These are phyloP conservation scores for Ips nitidus DNA, from an alignment of 1,140 invertebrate species.

Conservation along the genomic window DNA sequence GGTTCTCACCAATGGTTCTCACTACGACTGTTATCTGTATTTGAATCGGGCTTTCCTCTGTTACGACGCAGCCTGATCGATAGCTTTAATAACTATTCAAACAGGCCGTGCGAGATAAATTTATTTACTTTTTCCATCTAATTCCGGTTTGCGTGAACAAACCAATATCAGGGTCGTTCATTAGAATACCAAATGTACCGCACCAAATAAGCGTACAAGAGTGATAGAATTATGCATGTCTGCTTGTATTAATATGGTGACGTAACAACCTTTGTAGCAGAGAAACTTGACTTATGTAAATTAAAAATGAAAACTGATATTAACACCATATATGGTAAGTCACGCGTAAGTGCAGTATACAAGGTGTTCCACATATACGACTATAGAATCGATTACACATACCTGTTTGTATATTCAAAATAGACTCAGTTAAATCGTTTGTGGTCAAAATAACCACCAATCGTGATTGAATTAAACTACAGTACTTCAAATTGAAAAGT, in stretches of 20 bases:
- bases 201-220: conserved; percentile 3
- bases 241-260: background rate
- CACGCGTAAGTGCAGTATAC: conserved; percentile 14
- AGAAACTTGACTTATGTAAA: background rate
- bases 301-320: background rate
- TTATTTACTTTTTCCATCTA: background rate
- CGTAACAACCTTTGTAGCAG: background rate
- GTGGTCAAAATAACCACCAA: background rate
- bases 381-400: background rate
- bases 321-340: conserved; percentile 11
- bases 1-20: background rate
- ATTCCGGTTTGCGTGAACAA: background rate
- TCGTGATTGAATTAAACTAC: background rate
- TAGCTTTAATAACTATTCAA: conserved; percentile 11
- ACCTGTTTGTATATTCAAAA: background rate
- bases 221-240: conserved; percentile 6
- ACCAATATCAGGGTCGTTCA: background rate
- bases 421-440: background rate
- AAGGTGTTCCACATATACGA: background rate
- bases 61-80: conserved; percentile 20
- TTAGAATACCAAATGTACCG: conserved; percentile 1
- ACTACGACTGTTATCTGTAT: conserved; percentile 17
- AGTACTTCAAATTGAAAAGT: no score
- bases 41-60: conserved; percentile 17
- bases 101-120: background rate